Evolutionary conservation across 2,113 vertebrate species (phyloP).

Genomic region (Fulica atra): DNA sequence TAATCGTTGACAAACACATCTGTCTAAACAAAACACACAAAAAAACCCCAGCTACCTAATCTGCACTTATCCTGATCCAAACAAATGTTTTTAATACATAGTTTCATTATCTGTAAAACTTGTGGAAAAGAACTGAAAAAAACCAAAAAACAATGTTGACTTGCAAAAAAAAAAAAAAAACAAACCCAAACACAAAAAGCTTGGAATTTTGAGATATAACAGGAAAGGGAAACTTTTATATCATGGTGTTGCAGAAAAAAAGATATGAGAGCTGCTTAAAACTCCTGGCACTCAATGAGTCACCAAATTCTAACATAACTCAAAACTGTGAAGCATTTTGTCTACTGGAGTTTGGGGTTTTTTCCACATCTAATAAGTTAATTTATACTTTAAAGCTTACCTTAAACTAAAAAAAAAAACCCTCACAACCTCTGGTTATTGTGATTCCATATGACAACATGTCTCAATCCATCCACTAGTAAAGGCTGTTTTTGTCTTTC

Average conservation of each 20-base stretch:
- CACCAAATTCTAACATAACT: not conserved
- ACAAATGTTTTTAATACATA: not conserved
- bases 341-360: not conserved
- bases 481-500: not conserved
- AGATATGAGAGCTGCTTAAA: not conserved
- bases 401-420: not conserved
- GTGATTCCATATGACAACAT: not conserved
- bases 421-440: not conserved
- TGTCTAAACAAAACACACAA: not conserved
- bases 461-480: not conserved
- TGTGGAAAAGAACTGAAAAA: not conserved
- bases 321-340: not conserved
- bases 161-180: not conserved
- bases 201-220: not conserved
- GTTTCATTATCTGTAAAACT: not conserved
- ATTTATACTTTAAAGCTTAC: not conserved
- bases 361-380: not conserved
- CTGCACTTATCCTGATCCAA: not conserved
- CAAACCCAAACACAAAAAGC: not conserved
- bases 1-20: not conserved
- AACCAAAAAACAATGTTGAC: not conserved
- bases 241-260: not conserved
- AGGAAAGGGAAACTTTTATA: not conserved
- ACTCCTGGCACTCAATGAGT: not conserved
- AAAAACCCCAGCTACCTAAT: not conserved